phyloP scores from a whole-genome alignment of 2,113 vertebrate species.

The Leptobrachium leishanense region DNA sequence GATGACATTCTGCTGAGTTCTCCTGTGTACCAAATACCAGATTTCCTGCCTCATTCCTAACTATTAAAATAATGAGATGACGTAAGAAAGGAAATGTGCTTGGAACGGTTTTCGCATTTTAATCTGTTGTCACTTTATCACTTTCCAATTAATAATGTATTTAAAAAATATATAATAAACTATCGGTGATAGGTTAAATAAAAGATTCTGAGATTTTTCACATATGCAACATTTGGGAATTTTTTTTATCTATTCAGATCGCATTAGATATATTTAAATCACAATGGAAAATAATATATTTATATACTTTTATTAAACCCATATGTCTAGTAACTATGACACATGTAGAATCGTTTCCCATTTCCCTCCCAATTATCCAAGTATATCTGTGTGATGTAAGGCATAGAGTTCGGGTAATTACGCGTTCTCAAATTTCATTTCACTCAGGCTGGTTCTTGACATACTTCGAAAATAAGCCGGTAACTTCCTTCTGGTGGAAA shows the following conservation, averaged over 20 bases:
- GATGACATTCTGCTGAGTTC: conserved; percentile 32
- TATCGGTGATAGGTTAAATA: conserved; percentile 11
- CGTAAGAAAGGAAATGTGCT: conserved; percentile 7
- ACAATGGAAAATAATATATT: conserved; percentile 8
- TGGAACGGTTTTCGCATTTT: conserved; percentile 24
- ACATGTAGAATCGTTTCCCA: conserved; percentile 20
- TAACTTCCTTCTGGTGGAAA: conserved; percentile 47
- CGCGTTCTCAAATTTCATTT: conserved; percentile 25
- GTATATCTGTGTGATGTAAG: conserved; percentile 43
- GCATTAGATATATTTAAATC: conserved; percentile 26
- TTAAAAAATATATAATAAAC: background rate
- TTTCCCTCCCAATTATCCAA: conserved; percentile 30
- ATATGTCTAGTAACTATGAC: conserved; percentile 41
- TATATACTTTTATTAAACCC: conserved; percentile 42
- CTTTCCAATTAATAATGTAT: conserved; percentile 14
- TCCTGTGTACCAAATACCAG: conserved; percentile 33
- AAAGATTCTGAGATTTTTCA: conserved; percentile 8
- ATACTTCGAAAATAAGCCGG: conserved; percentile 21
- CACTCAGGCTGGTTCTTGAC: conserved; percentile 28
- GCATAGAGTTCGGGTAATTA: conserved; percentile 25
- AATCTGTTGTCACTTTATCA: conserved; percentile 6
- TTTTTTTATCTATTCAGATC: conserved; percentile 7
- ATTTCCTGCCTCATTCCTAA: conserved; percentile 40
- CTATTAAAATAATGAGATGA: conserved; percentile 46
- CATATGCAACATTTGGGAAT: background rate